Conservation (phyloP, 2,888 invertebrate genomes). For the Eucera pruinosa region DNA sequence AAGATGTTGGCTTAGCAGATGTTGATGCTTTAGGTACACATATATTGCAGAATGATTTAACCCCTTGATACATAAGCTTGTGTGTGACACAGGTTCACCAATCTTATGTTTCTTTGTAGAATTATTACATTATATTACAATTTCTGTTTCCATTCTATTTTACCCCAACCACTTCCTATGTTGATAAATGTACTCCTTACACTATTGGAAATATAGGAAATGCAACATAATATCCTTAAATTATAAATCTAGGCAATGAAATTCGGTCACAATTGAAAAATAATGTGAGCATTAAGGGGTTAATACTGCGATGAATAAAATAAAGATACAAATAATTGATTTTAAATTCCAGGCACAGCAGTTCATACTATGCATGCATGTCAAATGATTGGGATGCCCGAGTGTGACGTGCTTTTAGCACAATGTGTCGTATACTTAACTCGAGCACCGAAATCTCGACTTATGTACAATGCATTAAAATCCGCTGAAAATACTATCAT, state of each 20-base stretch:
- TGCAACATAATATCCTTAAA: too few species aligned
- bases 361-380: constrained; percentile 91
- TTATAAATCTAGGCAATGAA: too few species aligned
- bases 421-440: constrained; percentile 91
- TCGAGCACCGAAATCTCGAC: constrained; percentile 88
- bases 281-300: too few species aligned
- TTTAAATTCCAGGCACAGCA: constrained; percentile 86
- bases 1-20: constrained; percentile 71
- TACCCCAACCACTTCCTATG: too few species aligned
- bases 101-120: too few species aligned
- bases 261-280: too few species aligned
- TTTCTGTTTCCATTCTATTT: too few species aligned
- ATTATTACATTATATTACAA: too few species aligned
- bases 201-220: too few species aligned
- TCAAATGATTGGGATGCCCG: constrained; percentile 92
- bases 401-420: constrained; percentile 90
- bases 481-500: constrained; percentile 77
- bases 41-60: background rate
- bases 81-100: too few species aligned
- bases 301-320: background rate
- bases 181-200: too few species aligned
- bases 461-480: constrained; percentile 83
- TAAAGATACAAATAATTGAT: background rate
- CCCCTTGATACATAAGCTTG: too few species aligned
- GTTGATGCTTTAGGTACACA: constrained; percentile 71